phyloP scores from a whole-genome alignment of 2,888 invertebrate genomes.

The Thymelicus sylvestris region DNA sequence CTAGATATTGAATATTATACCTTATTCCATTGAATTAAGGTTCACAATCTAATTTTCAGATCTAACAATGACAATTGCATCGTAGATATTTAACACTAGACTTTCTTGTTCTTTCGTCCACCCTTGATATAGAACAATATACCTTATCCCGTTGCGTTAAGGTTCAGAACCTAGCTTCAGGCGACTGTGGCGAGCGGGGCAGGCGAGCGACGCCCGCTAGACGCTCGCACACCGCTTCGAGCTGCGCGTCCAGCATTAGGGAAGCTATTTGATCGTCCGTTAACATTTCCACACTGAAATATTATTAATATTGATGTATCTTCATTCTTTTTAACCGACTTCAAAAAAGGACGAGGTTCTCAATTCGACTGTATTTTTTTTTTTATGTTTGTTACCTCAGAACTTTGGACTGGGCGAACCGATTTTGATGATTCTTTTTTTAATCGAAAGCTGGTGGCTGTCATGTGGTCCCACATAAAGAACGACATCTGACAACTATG shows the following conservation, averaged over 20 bases:
- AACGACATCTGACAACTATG: too few relatives aligned
- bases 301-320: neutral
- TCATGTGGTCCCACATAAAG: too few relatives aligned
- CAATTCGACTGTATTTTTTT: too few relatives aligned
- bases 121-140: neutral
- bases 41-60: constrained; percentile 45
- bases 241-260: constrained; percentile 89
- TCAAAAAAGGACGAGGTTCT: too few relatives aligned
- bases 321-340: too few relatives aligned
- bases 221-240: constrained; percentile 88
- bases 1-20: constrained; percentile 19
- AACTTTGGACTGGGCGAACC: too few relatives aligned
- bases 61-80: too few relatives aligned
- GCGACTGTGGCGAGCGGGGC: constrained; percentile 48
- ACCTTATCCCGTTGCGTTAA: constrained; percentile 6
- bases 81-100: neutral
- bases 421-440: too few relatives aligned
- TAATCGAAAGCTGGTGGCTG: too few relatives aligned
- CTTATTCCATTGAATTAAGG: constrained; percentile 16
- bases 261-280: constrained; percentile 91
- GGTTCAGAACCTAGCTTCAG: constrained; percentile 52
- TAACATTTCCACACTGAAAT: constrained; percentile 89
- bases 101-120: constrained; percentile 9
- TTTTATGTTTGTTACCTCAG: too few relatives aligned
- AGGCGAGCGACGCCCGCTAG: constrained; percentile 77